Conservation (phyloP, 2,113 vertebrate genomes). For the Sceloporus tristichus region DNA sequence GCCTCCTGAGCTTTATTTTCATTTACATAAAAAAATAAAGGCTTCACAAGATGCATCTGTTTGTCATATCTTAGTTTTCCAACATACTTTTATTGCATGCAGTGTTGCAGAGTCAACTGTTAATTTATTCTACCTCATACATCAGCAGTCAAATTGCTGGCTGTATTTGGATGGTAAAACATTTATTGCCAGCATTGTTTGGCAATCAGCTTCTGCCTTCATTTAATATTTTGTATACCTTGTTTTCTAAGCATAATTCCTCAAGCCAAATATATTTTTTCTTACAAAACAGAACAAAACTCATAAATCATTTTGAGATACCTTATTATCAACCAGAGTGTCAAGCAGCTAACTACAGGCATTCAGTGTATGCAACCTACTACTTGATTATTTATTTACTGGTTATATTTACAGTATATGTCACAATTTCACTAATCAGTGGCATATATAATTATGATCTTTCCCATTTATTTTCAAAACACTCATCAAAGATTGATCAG, state of each 20-base stretch:
- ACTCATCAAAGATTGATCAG: too few species aligned
- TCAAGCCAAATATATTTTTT: not conserved
- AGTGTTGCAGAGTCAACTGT: constrained; percentile 24
- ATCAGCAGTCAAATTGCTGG: constrained; percentile 31
- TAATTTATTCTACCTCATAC: constrained; percentile 37
- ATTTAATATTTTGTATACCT: constrained; percentile 30
- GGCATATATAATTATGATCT: too few species aligned
- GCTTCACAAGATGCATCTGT: not conserved
- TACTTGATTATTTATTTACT: too few species aligned
- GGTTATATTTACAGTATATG: too few species aligned
- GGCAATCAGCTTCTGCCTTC: constrained; percentile 14
- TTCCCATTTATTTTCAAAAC: too few species aligned
- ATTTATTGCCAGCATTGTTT: constrained; percentile 17
- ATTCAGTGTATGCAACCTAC: too few species aligned
- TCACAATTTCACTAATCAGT: too few species aligned
- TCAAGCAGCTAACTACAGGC: not conserved
- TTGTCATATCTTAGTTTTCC: constrained; percentile 3
- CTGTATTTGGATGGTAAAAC: constrained; percentile 11
- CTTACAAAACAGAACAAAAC: constrained; percentile 28
- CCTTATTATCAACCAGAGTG: constrained; percentile 15
- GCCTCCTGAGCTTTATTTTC: not conserved
- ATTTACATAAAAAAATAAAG: not conserved
- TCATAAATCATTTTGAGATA: not conserved
- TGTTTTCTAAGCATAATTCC: constrained; percentile 27
- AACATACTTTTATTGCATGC: not conserved